Base-by-base conservation (phyloP, 2,113 vertebrate species). In the Tyrannus savana region DNA sequence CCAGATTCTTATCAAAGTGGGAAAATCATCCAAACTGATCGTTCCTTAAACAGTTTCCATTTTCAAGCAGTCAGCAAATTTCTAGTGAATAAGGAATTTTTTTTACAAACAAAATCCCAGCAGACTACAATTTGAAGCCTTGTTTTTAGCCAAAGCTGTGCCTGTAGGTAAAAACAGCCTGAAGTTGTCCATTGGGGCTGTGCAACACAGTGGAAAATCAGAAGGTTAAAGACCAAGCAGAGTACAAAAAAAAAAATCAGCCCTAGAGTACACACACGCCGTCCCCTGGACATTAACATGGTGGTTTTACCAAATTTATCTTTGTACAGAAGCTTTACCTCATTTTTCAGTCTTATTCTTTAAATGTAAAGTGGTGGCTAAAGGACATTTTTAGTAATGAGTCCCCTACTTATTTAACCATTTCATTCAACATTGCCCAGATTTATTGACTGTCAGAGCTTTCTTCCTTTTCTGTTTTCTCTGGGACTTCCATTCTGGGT, bases 131-230 rank as follows among this genome's bases (percentile, higher is more conserved):
- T 93, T 72, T 84, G 85, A 96, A 94, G 93, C 80, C 90, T 56
- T 60, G 52, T 53, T 96, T 88, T 81, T 81, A 95, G 64, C 90
- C 96, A 88, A 64, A 94, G 79, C 88, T 89, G 23, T 75, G 74
- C 81, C 86, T 88, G 73, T 93, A 97, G 90, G 90, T 89, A 95
- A 94, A 96, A 96, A 58, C 73, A 81, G 92, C 60, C 83, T 89
- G 58, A 94, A 90, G 37, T 94, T 84, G 75, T 89, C 85, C 93
- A 84, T 1, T 94, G 93, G 85, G 93, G 74, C 84, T 92, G 92
- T 93, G 92, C 78, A 96, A 92, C 82, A 93, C 2, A 92, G 83
- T 96, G 92, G 87, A 96, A 96, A 96, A 94, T 93, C 83, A 92
- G 86, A 81, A 95, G 88, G 88, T 94, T 94, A 96, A 95, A 92